A percentile compares a stretch with the other conserved stretches of the same genome.
Conservation (phyloP, 1,140 invertebrate species). For the Drosophila orosa region DNA sequence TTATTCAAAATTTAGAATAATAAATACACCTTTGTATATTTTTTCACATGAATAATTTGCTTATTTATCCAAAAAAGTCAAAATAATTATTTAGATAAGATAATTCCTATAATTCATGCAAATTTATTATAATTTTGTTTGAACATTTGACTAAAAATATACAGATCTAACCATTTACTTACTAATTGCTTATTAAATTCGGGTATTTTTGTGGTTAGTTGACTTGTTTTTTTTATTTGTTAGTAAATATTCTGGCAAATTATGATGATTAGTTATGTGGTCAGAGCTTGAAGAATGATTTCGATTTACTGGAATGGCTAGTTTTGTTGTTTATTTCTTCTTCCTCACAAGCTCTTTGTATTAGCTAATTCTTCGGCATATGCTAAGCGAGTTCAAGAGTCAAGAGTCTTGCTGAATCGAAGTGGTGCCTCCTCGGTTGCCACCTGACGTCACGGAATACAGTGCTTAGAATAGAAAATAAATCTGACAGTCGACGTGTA, state of each 20-base stretch:
- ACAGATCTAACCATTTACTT: neutral
- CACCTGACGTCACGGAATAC: slow-evolving; percentile 32
- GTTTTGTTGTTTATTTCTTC: neutral
- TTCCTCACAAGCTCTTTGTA: neutral
- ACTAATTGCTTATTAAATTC: neutral
- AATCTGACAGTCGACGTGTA: slow-evolving; percentile 25
- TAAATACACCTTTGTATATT: neutral
- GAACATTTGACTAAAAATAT: neutral
- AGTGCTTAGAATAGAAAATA: slow-evolving; percentile 6
- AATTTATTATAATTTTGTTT: slow-evolving; percentile 1
- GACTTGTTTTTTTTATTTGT: neutral
- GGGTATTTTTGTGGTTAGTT: neutral
- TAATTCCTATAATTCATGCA: slow-evolving; percentile 3
- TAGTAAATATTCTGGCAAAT: neutral
- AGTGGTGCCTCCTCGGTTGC: slow-evolving; percentile 24
- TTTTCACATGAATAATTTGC: neutral
- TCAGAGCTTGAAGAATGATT: slow-evolving; percentile 11
- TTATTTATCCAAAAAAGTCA: neutral
- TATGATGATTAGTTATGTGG: slow-evolving; percentile 17
- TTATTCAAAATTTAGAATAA: neutral
- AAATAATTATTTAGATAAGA: neutral
- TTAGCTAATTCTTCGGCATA: slow-evolving; percentile 7
- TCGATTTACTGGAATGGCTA: slow-evolving; percentile 9
- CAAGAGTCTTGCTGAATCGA: slow-evolving; percentile 19
- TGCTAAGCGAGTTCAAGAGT: slow-evolving; percentile 25